Evolutionary conservation across 2,797 vertebrate genomes (phyloP), one percentile per base, ranked within the genome.

Genomic region (Geotrypetes seraphini): DNA sequence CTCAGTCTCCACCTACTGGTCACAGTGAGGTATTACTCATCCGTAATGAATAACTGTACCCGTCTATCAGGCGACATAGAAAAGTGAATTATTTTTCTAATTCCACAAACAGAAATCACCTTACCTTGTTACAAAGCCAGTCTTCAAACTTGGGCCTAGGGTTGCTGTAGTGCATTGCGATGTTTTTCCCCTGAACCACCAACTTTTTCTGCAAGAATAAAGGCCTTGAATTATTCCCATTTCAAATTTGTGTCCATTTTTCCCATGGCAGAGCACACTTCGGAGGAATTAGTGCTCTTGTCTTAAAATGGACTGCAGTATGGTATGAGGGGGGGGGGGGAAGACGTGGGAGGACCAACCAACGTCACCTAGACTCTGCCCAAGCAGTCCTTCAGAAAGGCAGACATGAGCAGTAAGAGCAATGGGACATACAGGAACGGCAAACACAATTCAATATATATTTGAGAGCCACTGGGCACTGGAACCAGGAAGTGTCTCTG

Each of bases 61-160:
- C n/a, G n/a, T n/a, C n/a, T n/a, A n/a, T n/a, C n/a, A n/a, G n/a
- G n/a, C n/a, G n/a, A n/a, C n/a, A n/a, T n/a, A n/a, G n/a, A n/a
- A n/a, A n/a, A n/a, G n/a, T n/a, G n/a, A n/a, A n/a, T n/a, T n/a
- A n/a, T n/a, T n/a, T n/a, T n/a, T n/a, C n/a, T n/a, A n/a, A n/a
- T n/a, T n/a, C n/a, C n/a, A n/a, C n/a, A n/a, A n/a, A n/a, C n/a
- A n/a, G n/a, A n/a, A n/a, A n/a, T n/a, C n/a, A n/a, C n/a, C 69
- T 61, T 88, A 99, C 96, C 73, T 95, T 95, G 79, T 89, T 96
- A 81, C 96, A 99, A 60, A 99, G 91, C 96, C 96, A 99, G 64
- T 99, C 96, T 75, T 97, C 94, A 85, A 92, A 96, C 60, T 97
- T 97, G 73, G 95, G 94, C 41, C 90, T 87, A 44, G 91, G 91